Conservation (phyloP, 1,140 invertebrate genomes). For the Bombus terrestris region DNA sequence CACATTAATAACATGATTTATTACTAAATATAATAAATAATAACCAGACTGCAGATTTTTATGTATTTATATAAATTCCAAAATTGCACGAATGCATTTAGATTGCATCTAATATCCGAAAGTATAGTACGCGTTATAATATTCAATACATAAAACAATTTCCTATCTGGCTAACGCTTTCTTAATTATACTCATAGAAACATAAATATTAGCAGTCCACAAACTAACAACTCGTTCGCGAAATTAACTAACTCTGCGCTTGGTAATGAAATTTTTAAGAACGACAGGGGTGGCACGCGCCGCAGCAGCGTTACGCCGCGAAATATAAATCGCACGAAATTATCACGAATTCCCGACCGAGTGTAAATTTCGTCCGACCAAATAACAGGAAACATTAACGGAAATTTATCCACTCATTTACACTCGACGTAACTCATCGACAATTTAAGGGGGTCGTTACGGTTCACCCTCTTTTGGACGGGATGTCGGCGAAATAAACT, state of each 20-base stretch:
- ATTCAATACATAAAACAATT: too few relatives aligned
- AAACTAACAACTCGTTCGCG: too few relatives aligned
- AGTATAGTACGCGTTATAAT: too few relatives aligned
- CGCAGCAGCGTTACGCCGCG: not conserved
- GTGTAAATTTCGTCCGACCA: constrained; percentile 35
- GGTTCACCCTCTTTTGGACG: not conserved
- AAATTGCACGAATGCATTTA: too few relatives aligned
- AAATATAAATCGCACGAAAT: constrained; percentile 40
- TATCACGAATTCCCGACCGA: constrained; percentile 25
- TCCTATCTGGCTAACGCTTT: too few relatives aligned
- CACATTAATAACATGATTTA: too few relatives aligned
- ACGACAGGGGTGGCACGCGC: not conserved
- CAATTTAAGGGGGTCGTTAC: constrained; percentile 43
- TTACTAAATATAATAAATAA: too few relatives aligned
- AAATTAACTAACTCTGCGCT: not conserved
- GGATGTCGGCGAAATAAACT: constrained; percentile 22
- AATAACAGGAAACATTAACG: constrained; percentile 50
- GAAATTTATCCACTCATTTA: constrained; percentile 47
- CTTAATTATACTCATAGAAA: too few relatives aligned
- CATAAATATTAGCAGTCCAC: too few relatives aligned
- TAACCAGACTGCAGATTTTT: too few relatives aligned
- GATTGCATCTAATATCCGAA: too few relatives aligned
- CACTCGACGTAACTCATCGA: constrained; percentile 43
- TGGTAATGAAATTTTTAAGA: not conserved
- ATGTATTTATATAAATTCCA: too few relatives aligned